Evolutionary conservation across 2,888 invertebrate genomes (phyloP).

Genomic region (Quadriops clusia): DNA sequence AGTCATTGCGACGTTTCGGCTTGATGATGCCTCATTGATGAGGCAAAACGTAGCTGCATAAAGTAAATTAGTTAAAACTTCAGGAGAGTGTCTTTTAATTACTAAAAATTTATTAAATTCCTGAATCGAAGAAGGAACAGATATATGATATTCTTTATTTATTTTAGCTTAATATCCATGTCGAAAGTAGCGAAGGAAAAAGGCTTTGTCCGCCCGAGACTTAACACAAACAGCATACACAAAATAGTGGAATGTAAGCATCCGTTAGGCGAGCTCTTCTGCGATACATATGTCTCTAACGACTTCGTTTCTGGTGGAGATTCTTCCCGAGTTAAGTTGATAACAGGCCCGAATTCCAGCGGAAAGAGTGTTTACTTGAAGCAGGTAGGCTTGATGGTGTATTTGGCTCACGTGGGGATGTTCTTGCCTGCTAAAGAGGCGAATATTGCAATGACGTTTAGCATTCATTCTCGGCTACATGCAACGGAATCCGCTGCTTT

Average conservation of each 20-base stretch:
- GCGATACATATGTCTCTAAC: conserved; percentile 62
- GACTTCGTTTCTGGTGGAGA: conserved; percentile 47
- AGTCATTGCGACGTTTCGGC: too few species aligned
- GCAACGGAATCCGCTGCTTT: conserved; percentile 65
- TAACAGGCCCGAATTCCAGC: conserved; percentile 84
- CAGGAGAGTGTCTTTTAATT: conserved; percentile 4
- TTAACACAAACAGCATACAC: conserved; percentile 28
- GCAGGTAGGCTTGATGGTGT: conserved; percentile 67
- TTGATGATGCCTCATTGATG: too few species aligned
- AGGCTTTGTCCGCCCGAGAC: conserved; percentile 29
- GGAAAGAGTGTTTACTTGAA: conserved; percentile 90
- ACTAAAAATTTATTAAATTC: too few species aligned
- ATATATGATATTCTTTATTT: conserved; percentile 6
- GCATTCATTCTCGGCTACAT: conserved; percentile 66
- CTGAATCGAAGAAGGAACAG: neutral
- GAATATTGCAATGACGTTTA: conserved; percentile 56
- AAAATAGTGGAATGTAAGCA: conserved; percentile 48
- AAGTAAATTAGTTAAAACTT: conserved; percentile 8
- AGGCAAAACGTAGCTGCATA: too few species aligned
- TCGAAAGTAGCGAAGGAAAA: conserved; percentile 30
- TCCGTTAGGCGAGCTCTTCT: conserved; percentile 57
- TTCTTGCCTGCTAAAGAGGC: conserved; percentile 75
- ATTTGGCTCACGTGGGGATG: conserved; percentile 79
- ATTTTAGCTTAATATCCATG: conserved; percentile 33
- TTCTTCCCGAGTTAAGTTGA: conserved; percentile 50